Evolutionary conservation across 2,797 vertebrate species (phyloP).

Genomic region (Lateolabrax maculatus): DNA sequence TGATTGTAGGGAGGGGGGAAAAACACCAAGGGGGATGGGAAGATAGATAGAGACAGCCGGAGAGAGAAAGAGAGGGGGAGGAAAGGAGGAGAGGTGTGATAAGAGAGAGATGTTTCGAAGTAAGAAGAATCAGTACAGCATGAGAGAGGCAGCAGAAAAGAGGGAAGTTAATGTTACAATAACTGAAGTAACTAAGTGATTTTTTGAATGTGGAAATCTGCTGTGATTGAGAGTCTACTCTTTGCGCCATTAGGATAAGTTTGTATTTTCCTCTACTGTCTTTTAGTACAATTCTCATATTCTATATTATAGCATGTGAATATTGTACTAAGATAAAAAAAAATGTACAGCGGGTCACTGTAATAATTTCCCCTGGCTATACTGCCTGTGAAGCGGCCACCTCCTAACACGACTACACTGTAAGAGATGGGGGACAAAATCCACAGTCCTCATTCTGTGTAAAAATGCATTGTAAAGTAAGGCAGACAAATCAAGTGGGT

Average conservation of each 20-base stretch:
- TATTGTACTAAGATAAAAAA: no score
- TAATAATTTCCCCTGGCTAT: background rate
- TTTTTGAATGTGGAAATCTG: constrained; percentile 59
- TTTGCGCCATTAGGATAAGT: constrained; percentile 32
- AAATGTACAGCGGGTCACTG: no score
- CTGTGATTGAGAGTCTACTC: constrained; percentile 51
- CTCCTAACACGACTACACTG: background rate
- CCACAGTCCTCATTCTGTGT: background rate
- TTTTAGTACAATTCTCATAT: constrained; percentile 21
- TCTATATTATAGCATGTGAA: no score
- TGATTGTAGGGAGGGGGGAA: constrained; percentile 89
- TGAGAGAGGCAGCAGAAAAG: constrained; percentile 36
- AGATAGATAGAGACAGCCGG: constrained; percentile 84
- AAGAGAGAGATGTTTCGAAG: constrained; percentile 82
- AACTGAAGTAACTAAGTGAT: constrained; percentile 63
- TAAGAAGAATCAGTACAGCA: constrained; percentile 68
- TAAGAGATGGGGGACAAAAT: background rate
- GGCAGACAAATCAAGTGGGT: background rate
- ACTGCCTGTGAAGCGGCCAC: background rate
- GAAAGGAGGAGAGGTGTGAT: constrained; percentile 77
- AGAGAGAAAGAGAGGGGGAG: constrained; percentile 75
- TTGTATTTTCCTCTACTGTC: background rate
- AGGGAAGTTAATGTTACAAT: constrained; percentile 56
- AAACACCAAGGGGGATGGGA: constrained; percentile 85
- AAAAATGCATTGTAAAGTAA: background rate